Evolutionary conservation across 2,888 invertebrate species (phyloP), one percentile per base, ranked within the genome.

Genomic region (Microchrysa polita): DNA sequence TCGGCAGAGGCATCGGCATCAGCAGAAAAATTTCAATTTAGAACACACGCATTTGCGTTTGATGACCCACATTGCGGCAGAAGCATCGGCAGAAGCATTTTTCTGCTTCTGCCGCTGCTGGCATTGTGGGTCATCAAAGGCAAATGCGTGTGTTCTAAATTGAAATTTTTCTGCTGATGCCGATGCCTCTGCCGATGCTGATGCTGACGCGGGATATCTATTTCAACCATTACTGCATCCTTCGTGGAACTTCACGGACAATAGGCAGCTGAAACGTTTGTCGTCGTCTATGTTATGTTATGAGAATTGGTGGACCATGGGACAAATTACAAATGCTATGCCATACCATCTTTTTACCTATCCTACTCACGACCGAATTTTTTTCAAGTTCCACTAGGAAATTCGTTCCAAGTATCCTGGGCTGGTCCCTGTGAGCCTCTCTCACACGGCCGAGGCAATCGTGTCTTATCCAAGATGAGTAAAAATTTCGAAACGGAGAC

Each of bases 301-400:
- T 44, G 44, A 65, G 65, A 20, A 65, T 48, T 44, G 44, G 22
- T 22, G 48, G 44, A 65, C 44, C 22, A 12, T 12, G 65, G 20
- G 27, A 65, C 65, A 65, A 65, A 65, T 65, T 65, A 65, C 65
- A 48, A 48, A 48, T 18, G 20, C 14, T 61, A 40, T 16, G 20
- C 44, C 65, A 20, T 48, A 22, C 34, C 65, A 48, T 44, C 14
- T 65, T 44, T 65, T 61, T 40, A 7, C 2, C 27, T 34, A 34
- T n/a, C 40, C 40, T 40, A 27, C 27, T 20, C 27, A 27, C n/a
- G 10, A 12, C 61, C 40, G 1, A n/a, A 12, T 16, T 40, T 16
- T 27, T 61, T 23, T 20, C 14, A 2, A 59, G 23, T 23, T 20
- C 23, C 16, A 57, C n/a, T 55, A 18, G 10, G 22, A 16, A 16